Evolutionary conservation across 2,797 vertebrate genomes (phyloP), one percentile per base, ranked within the genome.

Genomic region (Danio albolineatus): DNA sequence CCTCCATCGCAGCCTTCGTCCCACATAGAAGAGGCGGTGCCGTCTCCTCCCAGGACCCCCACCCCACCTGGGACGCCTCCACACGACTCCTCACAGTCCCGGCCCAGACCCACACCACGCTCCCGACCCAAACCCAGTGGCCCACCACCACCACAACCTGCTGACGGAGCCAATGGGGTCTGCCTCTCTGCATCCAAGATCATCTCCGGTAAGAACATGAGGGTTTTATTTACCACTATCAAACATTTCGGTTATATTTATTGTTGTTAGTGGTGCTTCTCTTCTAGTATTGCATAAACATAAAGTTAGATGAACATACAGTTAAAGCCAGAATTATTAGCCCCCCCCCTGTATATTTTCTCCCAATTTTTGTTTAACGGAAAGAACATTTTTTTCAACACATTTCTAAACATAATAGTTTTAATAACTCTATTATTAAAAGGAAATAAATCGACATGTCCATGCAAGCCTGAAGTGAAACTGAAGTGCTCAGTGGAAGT

Each of bases 101-200:
- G 97, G 36, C 96, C 96, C 0, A 93, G 95, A 84, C 98, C 98
- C 0, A 94, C 96, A 5, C 97, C 97, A 2, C 96, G 92, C 65
- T 96, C 96, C 0, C 88, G 96, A 0, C 94, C 95, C 78, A 91
- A 97, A 14, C 97, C 97, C 59, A 95, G 72, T 8, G 80, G 98
- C 83, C 96, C 96, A 0, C 97, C 98, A 0, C 98, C 97, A 0
- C 96, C 95, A 0, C 95, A 98, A 41, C 98, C 97, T 0, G 90
- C 64, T 5, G 95, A 97, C 0, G 77, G 87, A 0, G 76, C 88
- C 28, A 87, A 92, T 0, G 91, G 61, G 4, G 39, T 92, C 28
- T 82, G 88, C 0, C 85, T 85, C 38, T 97, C 96, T 0, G 90
- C 95, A 5, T 98, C 97, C 85, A 98, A 90, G 83, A 90, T 98